Base-by-base conservation (phyloP, 2,888 invertebrate genomes). In the Lasioglossum morio region DNA sequence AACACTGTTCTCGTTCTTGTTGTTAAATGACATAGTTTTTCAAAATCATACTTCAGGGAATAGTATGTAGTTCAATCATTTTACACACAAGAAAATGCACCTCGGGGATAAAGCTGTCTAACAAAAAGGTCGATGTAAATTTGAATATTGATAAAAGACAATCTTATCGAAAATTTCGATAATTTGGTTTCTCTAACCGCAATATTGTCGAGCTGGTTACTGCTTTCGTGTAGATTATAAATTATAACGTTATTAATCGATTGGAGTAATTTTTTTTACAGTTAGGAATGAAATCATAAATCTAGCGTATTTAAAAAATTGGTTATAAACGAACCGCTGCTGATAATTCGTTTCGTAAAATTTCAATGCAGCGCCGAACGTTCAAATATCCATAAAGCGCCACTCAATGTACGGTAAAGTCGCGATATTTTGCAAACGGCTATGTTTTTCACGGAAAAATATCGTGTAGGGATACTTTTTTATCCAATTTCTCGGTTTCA, bases 1-100 rank as follows among this genome's bases (percentile, higher is more conserved):
- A 75, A 10, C 19, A 63, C 40, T 14, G 12, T 7, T n/a, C n/a
- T 60, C 27, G 48, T 30, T 53, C 7, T 37, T 53, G 34, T 37
- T 43, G 12, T 73, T 27, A 34, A 73, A 81, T 70, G 43, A 10
- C 80, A 85, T 85, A 2, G 48, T 57, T 27, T 19, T 30, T 43
- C 34, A 1, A 30, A 82, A 48, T 34, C 53, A 72, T 73, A 40
- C 53, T 27, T 70, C 34, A 75, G 7, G 7, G 30, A 30, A 30
- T 63, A 30, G 16, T 63, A 30, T 63, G 2, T 19, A 19, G 16
- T 63, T 30, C 7, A 19, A 34, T 53, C 27, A 16, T 40, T 34
- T 10, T 19, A 46, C 37, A 34, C 4, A 40, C 0, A 34, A 79
- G 14, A 75, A 34, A 60, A 74, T 37, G 5, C 23, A 23, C 4